Evolutionary conservation across 2,113 vertebrate species (phyloP), one percentile per base, ranked within the genome.

Genomic region (Macrotus californicus): DNA sequence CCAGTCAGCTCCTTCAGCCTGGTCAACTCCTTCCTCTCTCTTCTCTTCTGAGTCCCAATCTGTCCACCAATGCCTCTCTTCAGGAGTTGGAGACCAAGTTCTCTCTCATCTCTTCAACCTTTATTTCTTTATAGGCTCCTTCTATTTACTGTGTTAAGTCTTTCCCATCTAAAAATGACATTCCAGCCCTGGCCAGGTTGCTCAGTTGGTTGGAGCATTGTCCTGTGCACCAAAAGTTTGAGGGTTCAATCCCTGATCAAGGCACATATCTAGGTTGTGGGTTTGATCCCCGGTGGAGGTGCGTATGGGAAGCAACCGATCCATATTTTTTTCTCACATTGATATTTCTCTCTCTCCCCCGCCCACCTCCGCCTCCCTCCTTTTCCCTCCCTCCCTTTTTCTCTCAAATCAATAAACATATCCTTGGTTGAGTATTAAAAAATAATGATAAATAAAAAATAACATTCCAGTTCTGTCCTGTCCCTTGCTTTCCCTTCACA

Each of bases 21-120:
- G 2, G 16, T 52, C 34, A 7, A 39, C n/a, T n/a, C 34, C 84
- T n/a, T n/a, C n/a, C n/a, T 3, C 2, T 46, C 19, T 73, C 39
- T 7, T 15, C 14, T 1, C 11, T 34, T 8, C 6, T 5, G 18
- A 39, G 19, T 26, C 14, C 66, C 16, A 21, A 1, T 21, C 34
- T 19, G 18, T 41, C 75, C 48, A 46, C 52, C 7, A n/a, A 8
- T 13, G 34, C 39, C 26, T 41, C 10, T 84, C 46, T 29, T 56
- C 7, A 72, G 69, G 31, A 26, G 34, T 52, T 21, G 5, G 54
- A 64, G 14, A 54, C 39, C n/a, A 21, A 36, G 52, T 26, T 81
- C 14, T 81, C 46, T 52, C 29, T 36, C 22, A 46, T 67, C 22
- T 82, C 43, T 41, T 59, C 48, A 66, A 18, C 12, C 14, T 24